phyloP scores from a whole-genome alignment of 1,140 invertebrate species.

The Solenopsis fugax region DNA sequence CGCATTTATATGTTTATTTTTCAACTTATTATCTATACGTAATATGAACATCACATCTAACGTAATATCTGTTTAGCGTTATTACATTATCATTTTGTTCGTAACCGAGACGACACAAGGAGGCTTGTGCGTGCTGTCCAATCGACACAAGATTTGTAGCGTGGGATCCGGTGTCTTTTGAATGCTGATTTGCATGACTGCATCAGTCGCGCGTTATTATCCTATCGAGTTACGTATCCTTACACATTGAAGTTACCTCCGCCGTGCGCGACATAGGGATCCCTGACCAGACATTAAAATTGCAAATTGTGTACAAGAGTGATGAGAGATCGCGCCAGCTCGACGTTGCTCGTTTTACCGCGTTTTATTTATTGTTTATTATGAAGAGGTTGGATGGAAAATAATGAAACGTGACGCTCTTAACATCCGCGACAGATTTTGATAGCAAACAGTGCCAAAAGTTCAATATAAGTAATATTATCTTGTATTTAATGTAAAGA shows the following conservation, averaged over 20 bases:
- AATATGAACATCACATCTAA: not conserved
- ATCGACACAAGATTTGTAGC: constrained; percentile 53
- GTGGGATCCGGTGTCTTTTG: constrained; percentile 64
- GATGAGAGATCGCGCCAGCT: constrained; percentile 69
- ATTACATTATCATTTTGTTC: constrained; percentile 29
- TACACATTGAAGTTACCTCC: constrained; percentile 28
- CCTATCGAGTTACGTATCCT: constrained; percentile 70
- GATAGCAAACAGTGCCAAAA: not conserved
- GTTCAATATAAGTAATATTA: not conserved
- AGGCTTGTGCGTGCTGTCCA: constrained; percentile 3
- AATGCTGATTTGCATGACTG: constrained; percentile 72
- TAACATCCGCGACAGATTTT: not conserved
- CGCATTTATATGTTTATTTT: not conserved
- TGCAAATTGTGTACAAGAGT: constrained; percentile 82
- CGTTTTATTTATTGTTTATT: constrained; percentile 38
- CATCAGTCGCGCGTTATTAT: constrained; percentile 68
- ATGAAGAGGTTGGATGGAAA: constrained; percentile 29
- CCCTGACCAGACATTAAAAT: constrained; percentile 79
- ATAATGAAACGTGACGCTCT: constrained; percentile 40
- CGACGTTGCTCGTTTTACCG: constrained; percentile 42
- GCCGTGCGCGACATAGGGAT: constrained; percentile 51
- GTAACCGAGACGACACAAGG: not conserved
- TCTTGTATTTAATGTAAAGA: constrained; percentile 3
- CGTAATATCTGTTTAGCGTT: not conserved
- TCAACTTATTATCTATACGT: not conserved